Conservation (phyloP, 2,113 vertebrate genomes). For the Chaetura pelagica region DNA sequence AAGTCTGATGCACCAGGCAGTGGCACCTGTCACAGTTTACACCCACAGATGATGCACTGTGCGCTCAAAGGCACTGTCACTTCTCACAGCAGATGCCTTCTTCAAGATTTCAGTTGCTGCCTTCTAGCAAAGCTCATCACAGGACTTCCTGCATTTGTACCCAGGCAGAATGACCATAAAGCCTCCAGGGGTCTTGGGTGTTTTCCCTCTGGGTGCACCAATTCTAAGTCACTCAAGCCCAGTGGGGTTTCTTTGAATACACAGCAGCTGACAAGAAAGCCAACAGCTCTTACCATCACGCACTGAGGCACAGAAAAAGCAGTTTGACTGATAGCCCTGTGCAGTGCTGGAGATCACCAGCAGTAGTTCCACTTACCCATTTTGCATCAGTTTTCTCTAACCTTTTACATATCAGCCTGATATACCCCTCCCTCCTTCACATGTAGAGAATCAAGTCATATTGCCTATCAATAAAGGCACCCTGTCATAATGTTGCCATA, state of each 20-base stretch:
- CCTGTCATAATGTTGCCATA: not conserved
- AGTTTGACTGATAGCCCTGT: not conserved
- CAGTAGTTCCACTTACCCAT: not conserved
- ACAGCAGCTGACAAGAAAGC: not conserved
- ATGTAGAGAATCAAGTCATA: not conserved
- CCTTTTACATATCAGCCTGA: not conserved
- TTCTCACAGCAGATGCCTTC: not conserved
- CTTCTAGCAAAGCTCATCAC: conserved; percentile 15
- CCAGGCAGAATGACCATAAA: not conserved
- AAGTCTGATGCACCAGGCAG: not conserved
- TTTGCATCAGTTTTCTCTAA: not conserved
- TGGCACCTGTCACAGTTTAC: not conserved
- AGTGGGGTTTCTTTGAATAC: not conserved
- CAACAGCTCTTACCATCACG: not conserved
- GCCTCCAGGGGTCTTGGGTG: not conserved
- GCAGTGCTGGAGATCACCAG: not conserved
- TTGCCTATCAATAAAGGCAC: not conserved
- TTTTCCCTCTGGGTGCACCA: not conserved
- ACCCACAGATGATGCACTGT: not conserved
- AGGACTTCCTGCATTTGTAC: not conserved
- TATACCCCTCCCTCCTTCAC: not conserved
- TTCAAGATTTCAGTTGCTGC: not conserved
- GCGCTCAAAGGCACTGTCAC: not conserved
- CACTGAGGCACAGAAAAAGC: not conserved
- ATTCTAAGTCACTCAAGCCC: not conserved